Evolutionary conservation across 2,797 vertebrate genomes (phyloP).

Genomic region (Aldrovandia affinis): DNA sequence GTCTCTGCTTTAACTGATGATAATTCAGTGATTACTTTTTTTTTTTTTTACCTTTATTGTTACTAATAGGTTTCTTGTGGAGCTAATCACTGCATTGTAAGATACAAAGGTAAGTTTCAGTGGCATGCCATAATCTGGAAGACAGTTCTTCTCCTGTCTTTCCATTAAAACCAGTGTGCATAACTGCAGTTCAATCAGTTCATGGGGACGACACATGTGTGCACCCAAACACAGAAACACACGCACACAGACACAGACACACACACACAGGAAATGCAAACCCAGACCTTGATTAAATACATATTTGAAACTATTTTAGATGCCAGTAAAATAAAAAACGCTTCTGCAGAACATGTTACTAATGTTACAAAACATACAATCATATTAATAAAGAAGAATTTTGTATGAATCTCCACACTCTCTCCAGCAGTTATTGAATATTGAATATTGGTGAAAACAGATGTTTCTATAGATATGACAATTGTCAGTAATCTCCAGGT

Average conservation of each 20-base stretch:
- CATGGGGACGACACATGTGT: background rate
- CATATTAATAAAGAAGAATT: too few relatives aligned
- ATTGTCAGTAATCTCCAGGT: too few relatives aligned
- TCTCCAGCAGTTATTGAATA: too few relatives aligned
- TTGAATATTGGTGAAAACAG: too few relatives aligned
- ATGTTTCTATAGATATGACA: too few relatives aligned
- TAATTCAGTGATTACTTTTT: background rate
- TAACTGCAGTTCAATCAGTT: background rate
- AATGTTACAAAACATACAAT: background rate
- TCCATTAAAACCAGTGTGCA: background rate
- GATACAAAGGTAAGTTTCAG: background rate
- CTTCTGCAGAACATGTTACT: background rate
- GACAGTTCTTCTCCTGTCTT: background rate
- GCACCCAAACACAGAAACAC: constrained; percentile 8
- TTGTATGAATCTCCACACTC: too few relatives aligned
- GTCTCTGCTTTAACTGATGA: background rate
- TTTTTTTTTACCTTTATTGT: background rate
- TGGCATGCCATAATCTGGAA: background rate
- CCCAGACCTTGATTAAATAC: constrained; percentile 5
- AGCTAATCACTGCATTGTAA: constrained; percentile 1
- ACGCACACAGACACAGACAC: constrained; percentile 4
- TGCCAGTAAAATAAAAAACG: background rate
- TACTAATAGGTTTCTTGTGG: constrained; percentile 9
- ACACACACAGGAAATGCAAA: constrained; percentile 3
- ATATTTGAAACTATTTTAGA: background rate